Evolutionary conservation across 2,888 invertebrate genomes (phyloP), one percentile per base, ranked within the genome.

Genomic region (Rotaria socialis): DNA sequence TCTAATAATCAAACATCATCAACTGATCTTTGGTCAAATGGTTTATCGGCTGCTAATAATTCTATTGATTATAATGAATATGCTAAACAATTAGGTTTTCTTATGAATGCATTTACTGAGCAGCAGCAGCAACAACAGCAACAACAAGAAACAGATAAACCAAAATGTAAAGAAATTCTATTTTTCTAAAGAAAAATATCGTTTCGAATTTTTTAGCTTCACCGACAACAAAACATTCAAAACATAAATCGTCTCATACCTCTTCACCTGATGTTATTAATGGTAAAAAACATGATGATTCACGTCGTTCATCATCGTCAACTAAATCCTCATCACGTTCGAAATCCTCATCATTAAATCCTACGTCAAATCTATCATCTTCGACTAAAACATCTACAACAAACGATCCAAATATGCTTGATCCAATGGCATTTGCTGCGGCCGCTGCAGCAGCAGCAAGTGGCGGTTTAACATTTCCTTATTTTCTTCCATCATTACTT

Each of bases 51-150:
- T 0, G n/a, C 43, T 8, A 47, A 22, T 47, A 80, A 47, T 47
- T 2, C 67, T 27, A n/a, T 80, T 22, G 80, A 80, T 47, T 80
- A 80, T 47, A 80, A 80, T 80, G 80, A 80, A n/a, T 80, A 80
- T 80, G 47, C 47, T 47, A 80, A 80, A 80, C 80, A 80, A 80
- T 80, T 80, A 47, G 47, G 47, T 47, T 80, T 47, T 80, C 47
- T 80, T n/a, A 80, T 80, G 80, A 80, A 80, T 47, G 43, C 47
- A n/a, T 80, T 80, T 47, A 80, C 80, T n/a, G 80, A 80, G 47
- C 80, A 80, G n/a, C 47, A 43, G n/a, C 43, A 75, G 27, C 60
- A n/a, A 60, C 60, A 35, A 35, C 35, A 67, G 2, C 35, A 35
- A 47, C 80, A 24, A n/a, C 80, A 43, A 80, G 47, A 80, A 47